Evolutionary conservation across 2,113 vertebrate genomes (phyloP), one percentile per base, ranked within the genome.

Genomic region (Scopus umbretta): DNA sequence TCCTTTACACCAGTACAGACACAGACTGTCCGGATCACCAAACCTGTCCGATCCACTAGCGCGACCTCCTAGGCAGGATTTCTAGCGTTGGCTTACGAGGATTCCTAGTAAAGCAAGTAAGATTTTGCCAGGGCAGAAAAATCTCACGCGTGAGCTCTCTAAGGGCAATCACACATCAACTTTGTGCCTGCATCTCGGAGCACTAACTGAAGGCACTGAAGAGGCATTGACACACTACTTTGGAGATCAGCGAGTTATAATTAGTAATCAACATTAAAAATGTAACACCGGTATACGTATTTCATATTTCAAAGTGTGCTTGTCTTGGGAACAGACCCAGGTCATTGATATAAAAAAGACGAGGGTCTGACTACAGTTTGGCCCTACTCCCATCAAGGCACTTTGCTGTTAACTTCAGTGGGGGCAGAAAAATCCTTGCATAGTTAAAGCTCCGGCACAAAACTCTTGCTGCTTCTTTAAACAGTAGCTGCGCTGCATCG

Each of bases 391-490:
- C 45, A 53, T 14, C 45, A 23, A 22, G 19, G 36, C 34, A 61
- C 27, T 73, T 66, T 4, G 19, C 81, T 45, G 38, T 16, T n/a
- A 38, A 34, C 53, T 86, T 93, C 43, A 86, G 13, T 1, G 3
- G n/a, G 13, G 47, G 29, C 32, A 80, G 29, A 70, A 67, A 76
- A 49, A 36, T 22, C 71, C 50, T 67, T 29, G 15, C 15, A 7
- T 10, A 71, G 55, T 62, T 62, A 36, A 62, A 30, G 58, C 26
- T 56, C 40, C 68, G 79, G 38, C 74, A 88, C 27, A 72, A 50
- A 70, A 82, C 63, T 52, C 55, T 36, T 80, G 79, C 89, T 88
- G 68, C 70, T 83, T 13, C 88, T 92, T 97, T 83, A 73, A 95
- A 11, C 52, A 80, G 76, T 8, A 63, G 70, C 73, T 73, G 80